phyloP scores from a whole-genome alignment of 2,797 vertebrate species.

The Pangasius krempfi region DNA sequence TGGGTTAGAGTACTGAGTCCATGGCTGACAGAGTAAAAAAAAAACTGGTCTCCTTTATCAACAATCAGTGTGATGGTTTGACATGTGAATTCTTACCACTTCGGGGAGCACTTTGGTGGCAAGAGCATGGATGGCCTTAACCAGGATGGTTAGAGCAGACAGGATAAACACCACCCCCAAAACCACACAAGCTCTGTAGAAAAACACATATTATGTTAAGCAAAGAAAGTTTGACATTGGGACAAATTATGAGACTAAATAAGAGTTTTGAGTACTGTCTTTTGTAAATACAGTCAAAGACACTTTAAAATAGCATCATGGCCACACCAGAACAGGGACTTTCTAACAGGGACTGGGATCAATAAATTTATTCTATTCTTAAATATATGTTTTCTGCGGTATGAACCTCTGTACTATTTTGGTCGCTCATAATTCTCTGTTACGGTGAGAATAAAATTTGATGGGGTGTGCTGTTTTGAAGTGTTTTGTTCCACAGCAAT shows the following conservation, averaged over 20 bases:
- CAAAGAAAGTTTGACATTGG: background rate
- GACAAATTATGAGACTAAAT: background rate
- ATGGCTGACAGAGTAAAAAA: background rate
- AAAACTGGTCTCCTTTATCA: background rate
- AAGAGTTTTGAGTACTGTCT: background rate
- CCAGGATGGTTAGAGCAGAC: constrained; percentile 92
- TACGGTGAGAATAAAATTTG: background rate
- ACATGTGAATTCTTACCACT: constrained; percentile 84
- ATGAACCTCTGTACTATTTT: background rate
- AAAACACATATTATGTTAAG: constrained; percentile 28
- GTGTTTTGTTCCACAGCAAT: background rate
- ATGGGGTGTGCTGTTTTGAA: background rate
- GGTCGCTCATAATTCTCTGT: background rate
- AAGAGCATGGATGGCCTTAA: constrained; percentile 95
- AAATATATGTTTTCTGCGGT: background rate
- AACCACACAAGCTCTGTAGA: constrained; percentile 88
- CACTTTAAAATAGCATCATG: background rate
- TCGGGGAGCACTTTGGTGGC: constrained; percentile 90
- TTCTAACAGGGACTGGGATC: background rate
- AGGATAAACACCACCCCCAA: constrained; percentile 94
- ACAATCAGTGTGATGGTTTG: background rate
- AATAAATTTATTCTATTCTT: background rate
- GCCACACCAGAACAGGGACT: background rate
- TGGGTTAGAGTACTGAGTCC: constrained; percentile 1
- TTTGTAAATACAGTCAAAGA: background rate